Conservation (phyloP, 2,797 vertebrate species). For the Graptemys geographica region DNA sequence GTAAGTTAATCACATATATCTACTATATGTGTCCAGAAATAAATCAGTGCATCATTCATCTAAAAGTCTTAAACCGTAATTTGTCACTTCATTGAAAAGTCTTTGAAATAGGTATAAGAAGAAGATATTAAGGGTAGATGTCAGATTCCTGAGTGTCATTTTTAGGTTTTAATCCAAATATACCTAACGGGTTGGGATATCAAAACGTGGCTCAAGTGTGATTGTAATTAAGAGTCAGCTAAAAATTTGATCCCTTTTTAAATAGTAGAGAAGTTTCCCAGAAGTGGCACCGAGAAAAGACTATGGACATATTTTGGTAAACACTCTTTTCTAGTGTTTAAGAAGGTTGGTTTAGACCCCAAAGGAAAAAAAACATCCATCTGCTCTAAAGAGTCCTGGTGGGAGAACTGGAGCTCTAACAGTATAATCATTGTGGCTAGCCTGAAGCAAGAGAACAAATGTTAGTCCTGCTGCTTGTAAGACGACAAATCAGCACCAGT, state of each 20-base stretch:
- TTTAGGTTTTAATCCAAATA: neutral
- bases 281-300: slow-evolving; percentile 3
- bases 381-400: neutral
- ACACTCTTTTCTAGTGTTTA: slow-evolving; percentile 36
- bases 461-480: neutral
- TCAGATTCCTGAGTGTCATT: neutral
- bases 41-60: neutral
- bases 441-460: neutral
- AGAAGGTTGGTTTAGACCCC: slow-evolving; percentile 29
- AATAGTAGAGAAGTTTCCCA: neutral
- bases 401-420: neutral
- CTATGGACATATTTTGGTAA: neutral
- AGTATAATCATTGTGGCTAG: neutral
- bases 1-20: neutral
- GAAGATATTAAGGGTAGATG: neutral
- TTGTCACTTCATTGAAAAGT: neutral
- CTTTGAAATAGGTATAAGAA: neutral
- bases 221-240: neutral
- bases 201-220: neutral
- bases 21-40: accelerated
- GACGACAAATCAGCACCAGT: neutral
- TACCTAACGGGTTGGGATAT: neutral
- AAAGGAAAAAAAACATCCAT: neutral
- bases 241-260: neutral
- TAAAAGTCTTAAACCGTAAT: neutral